Conservation (phyloP, 2,888 invertebrate species). For the Hemaris fuciformis region DNA sequence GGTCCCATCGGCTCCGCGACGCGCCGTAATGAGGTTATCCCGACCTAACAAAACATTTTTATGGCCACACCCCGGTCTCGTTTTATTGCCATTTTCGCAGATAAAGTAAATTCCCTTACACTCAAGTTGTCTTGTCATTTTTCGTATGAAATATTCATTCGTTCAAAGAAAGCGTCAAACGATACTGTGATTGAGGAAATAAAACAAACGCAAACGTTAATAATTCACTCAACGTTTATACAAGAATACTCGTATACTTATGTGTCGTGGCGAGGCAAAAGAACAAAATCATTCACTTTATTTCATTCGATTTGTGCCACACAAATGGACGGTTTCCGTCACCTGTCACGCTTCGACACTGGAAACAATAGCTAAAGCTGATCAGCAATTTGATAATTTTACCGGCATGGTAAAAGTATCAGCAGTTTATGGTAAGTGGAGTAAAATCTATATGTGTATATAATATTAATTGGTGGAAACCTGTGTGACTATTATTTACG, state of each 20-base stretch:
- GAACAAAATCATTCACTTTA: neutral
- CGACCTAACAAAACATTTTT: conserved; percentile 58
- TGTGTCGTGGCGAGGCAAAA: neutral
- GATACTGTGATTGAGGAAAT: neutral
- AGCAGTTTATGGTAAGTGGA: neutral
- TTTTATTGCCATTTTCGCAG: conserved; percentile 41
- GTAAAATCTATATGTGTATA: too few species aligned
- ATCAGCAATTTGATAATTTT: neutral
- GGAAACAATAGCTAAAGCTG: neutral
- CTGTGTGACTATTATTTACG: too few species aligned
- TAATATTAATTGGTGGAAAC: too few species aligned
- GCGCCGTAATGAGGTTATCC: conserved; percentile 47
- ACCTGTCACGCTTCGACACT: neutral
- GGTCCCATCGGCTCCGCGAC: conserved; percentile 11
- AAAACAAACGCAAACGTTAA: too few species aligned
- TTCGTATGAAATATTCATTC: conserved; percentile 2
- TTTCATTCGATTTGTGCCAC: neutral
- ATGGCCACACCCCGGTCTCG: conserved; percentile 37
- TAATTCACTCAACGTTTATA: too few species aligned
- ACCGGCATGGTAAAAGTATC: neutral
- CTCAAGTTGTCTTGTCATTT: conserved; percentile 5
- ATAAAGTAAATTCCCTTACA: conserved; percentile 29
- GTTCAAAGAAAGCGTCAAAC: neutral
- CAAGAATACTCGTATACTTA: too few species aligned
- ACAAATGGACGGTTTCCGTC: neutral